Evolutionary conservation across 2,888 invertebrate genomes (phyloP).

Genomic region (Ptychoptera albimana): DNA sequence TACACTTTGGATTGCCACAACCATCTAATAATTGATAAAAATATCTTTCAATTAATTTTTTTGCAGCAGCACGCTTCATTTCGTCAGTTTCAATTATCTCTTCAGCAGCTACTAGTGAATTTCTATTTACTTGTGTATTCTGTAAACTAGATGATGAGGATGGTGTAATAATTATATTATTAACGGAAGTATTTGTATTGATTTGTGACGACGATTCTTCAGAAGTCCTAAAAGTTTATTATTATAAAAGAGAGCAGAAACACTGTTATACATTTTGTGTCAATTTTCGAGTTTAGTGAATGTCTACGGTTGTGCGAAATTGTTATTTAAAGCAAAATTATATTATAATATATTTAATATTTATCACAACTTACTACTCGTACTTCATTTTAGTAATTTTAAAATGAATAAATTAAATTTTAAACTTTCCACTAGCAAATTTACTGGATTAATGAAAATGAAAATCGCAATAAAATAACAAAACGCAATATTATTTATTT

Average conservation of each 20-base stretch:
- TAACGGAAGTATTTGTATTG: background rate
- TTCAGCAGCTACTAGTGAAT: conserved; percentile 1
- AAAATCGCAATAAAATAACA: no score
- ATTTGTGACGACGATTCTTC: conserved; percentile 14
- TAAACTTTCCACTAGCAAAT: no score
- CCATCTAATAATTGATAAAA: conserved; percentile 86
- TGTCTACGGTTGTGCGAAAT: background rate
- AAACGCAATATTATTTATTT: no score
- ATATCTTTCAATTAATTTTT: conserved; percentile 77
- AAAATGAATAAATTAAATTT: no score
- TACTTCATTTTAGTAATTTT: no score
- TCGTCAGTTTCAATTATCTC: conserved; percentile 35
- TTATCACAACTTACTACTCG: no score
- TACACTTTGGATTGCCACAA: conserved; percentile 77
- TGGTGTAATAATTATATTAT: background rate
- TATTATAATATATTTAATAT: conserved; percentile 5
- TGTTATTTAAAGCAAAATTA: conserved; percentile 1
- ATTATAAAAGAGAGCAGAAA: no score
- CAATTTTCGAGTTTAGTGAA: no score
- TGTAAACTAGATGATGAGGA: background rate
- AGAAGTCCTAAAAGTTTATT: conserved; percentile 10
- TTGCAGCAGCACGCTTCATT: conserved; percentile 63
- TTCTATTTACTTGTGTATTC: background rate
- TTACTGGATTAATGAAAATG: no score
- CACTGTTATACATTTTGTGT: no score